Conservation (phyloP, 2,888 invertebrate species). For the Heteromurus nitidus region DNA sequence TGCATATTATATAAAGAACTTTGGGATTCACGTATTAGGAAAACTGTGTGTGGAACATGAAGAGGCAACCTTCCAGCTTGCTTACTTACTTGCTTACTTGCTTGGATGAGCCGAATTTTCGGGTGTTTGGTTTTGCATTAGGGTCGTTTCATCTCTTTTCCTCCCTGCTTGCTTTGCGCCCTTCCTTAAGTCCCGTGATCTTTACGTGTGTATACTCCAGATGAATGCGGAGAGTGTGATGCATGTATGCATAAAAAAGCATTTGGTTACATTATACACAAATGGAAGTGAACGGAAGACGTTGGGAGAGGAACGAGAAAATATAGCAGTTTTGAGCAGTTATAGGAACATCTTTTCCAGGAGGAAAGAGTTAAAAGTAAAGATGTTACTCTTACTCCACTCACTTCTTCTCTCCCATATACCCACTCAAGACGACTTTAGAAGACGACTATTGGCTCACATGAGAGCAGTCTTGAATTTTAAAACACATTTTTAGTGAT, state of each 20-base stretch:
- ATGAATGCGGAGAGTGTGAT: constrained; percentile 35
- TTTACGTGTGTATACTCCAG: constrained; percentile 48
- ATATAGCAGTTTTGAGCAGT: too few species aligned
- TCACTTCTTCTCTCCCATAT: too few species aligned
- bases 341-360: too few species aligned
- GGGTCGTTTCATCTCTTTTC: constrained; percentile 63
- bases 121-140: constrained; percentile 73
- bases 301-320: constrained; percentile 53
- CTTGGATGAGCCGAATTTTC: constrained; percentile 71
- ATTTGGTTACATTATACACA: constrained; percentile 19
- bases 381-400: too few species aligned
- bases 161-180: constrained; percentile 25
- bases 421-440: constrained; percentile 39
- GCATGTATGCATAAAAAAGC: constrained; percentile 47
- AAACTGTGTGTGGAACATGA: constrained; percentile 22
- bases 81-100: constrained; percentile 65
- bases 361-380: constrained; percentile 20
- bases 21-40: constrained; percentile 27
- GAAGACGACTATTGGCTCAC: constrained; percentile 31
- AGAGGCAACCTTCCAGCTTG: constrained; percentile 40
- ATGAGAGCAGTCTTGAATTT: constrained; percentile 52
- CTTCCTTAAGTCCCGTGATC: constrained; percentile 48
- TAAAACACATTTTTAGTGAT: constrained; percentile 48
- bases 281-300: neutral
- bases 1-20: neutral